A percentile compares a stretch with the other conserved stretches of the same genome.
Conservation (phyloP, 2,888 invertebrate species). For the Cephus nigrinus region DNA sequence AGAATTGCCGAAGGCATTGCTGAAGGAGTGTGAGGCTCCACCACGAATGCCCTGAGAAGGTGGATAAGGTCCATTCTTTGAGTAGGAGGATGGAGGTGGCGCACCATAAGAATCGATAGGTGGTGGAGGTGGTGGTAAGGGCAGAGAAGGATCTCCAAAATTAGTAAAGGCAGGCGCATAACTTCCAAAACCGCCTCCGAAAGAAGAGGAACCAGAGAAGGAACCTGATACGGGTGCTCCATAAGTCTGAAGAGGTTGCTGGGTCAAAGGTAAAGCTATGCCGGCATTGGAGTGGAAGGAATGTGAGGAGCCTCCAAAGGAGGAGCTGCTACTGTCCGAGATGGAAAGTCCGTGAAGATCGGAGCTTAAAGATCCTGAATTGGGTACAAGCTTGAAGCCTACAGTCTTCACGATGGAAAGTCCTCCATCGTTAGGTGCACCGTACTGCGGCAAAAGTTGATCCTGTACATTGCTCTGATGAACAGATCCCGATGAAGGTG, state of each 20-base stretch:
- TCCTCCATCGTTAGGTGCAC: conserved; percentile 28
- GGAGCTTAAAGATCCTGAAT: conserved; percentile 10
- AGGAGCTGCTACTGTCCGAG: conserved; percentile 12
- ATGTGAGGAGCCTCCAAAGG: conserved; percentile 5
- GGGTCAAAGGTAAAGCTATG: conserved; percentile 2
- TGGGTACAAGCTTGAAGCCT: conserved; percentile 59
- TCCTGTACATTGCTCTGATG: conserved; percentile 29
- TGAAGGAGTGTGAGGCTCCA: conserved; percentile 43
- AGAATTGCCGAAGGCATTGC: conserved; percentile 14
- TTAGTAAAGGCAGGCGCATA: neutral
- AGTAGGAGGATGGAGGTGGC: conserved; percentile 53
- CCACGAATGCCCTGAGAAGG: conserved; percentile 62
- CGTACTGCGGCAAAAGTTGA: conserved; percentile 27
- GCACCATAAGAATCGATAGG: conserved; percentile 45
- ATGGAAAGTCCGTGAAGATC: conserved; percentile 9
- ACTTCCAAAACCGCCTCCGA: conserved; percentile 8
- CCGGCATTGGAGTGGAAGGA: conserved; percentile 8
- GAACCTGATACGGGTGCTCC: neutral
- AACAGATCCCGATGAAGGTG: conserved; percentile 4
- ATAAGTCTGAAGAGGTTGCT: conserved; percentile 1
- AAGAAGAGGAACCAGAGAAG: conserved; percentile 5
- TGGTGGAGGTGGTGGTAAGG: conserved; percentile 25
- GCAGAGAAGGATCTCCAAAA: neutral
- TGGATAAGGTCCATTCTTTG: conserved; percentile 60
- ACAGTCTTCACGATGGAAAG: conserved; percentile 65